Conservation (phyloP, 2,888 invertebrate species). For the Synanthedon formicaeformis region DNA sequence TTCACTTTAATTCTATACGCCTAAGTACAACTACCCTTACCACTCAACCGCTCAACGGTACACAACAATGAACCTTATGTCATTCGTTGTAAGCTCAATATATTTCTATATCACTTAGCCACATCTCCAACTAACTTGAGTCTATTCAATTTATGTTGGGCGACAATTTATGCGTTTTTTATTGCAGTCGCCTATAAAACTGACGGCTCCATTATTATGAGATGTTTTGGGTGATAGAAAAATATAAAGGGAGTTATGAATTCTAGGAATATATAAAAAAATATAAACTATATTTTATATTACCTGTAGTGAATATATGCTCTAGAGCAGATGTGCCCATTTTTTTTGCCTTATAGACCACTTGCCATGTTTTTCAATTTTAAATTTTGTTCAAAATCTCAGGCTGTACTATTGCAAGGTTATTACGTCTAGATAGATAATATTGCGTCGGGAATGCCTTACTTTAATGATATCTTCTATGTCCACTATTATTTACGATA, state of each 20-base stretch:
- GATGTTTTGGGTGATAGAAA: constrained; percentile 20
- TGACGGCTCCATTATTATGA: constrained; percentile 44
- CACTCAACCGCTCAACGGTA: constrained; percentile 15
- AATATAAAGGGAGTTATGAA: not conserved
- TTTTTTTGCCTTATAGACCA: too few relatives aligned
- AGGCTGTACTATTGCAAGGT: too few relatives aligned
- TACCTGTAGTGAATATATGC: too few relatives aligned
- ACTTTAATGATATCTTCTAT: too few relatives aligned
- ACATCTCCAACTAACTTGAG: constrained; percentile 16
- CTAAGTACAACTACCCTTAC: constrained; percentile 23
- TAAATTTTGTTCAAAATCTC: too few relatives aligned
- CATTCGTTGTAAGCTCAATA: constrained; percentile 14
- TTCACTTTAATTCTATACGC: constrained; percentile 15
- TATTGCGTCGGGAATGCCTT: too few relatives aligned
- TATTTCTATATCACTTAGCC: constrained; percentile 8
- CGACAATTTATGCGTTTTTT: constrained; percentile 60
- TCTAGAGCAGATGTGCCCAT: too few relatives aligned
- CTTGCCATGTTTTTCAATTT: too few relatives aligned
- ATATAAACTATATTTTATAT: too few relatives aligned
- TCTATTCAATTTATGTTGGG: constrained; percentile 54
- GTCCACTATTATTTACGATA: too few relatives aligned
- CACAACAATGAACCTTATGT: constrained; percentile 20
- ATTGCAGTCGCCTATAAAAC: constrained; percentile 54
- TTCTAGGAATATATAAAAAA: too few relatives aligned
- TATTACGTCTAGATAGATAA: too few relatives aligned